Evolutionary conservation across 2,888 invertebrate species (phyloP).

Genomic region (Idaea dimidiata): DNA sequence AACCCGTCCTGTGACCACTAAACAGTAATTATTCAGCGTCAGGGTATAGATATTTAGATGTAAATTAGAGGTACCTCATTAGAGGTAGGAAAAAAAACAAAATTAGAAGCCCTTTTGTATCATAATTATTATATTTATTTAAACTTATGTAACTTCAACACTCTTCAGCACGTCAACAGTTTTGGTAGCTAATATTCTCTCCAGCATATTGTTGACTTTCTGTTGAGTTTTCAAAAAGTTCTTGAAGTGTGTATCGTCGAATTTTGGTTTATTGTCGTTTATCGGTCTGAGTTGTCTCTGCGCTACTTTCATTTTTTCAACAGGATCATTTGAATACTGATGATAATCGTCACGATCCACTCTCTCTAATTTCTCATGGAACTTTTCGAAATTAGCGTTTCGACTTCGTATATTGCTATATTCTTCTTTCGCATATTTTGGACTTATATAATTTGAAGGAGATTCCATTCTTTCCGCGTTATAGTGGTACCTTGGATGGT

Average conservation of each 20-base stretch:
- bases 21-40: too few species aligned
- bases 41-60: too few species aligned
- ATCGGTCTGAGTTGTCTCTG: constrained; percentile 53
- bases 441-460: background rate
- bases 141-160: constrained; percentile 38
- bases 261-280: constrained; percentile 37
- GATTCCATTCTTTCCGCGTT: background rate
- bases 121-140: constrained; percentile 17
- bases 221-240: constrained; percentile 65
- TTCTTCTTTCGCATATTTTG: constrained; percentile 2
- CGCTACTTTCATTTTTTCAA: constrained; percentile 35
- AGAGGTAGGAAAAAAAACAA: too few species aligned
- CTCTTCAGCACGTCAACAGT: constrained; percentile 41
- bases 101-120: too few species aligned
- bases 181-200: constrained; percentile 53
- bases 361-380: constrained; percentile 54
- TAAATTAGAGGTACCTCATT: too few species aligned
- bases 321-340: constrained; percentile 11
- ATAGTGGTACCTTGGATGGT: background rate
- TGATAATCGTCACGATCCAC: constrained; percentile 24
- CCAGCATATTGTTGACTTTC: constrained; percentile 67
- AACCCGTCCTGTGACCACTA: too few species aligned
- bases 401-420: constrained; percentile 18
- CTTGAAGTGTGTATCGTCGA: constrained; percentile 56
- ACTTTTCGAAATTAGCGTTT: constrained; percentile 32